Conservation (phyloP, 2,113 vertebrate genomes). For the Pteropus alecto region DNA sequence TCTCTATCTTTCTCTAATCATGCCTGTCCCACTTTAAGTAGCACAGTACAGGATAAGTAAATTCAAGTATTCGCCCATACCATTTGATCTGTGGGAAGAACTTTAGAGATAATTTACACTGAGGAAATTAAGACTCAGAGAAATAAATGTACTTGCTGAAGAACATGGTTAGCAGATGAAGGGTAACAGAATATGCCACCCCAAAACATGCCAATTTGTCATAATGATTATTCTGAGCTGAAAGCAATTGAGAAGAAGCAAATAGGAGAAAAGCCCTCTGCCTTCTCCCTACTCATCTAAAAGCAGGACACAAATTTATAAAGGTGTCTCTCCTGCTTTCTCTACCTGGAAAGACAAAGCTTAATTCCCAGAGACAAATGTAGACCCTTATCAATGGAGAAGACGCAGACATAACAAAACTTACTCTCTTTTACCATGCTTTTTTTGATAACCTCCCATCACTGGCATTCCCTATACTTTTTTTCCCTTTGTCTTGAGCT, state of each 20-base stretch:
- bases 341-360: not conserved
- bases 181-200: not conserved
- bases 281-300: not conserved
- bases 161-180: not conserved
- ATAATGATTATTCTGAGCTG: not conserved
- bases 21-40: not conserved
- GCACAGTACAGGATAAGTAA: slow-evolving; percentile 23
- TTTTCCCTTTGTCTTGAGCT: not conserved
- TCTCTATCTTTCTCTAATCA: slow-evolving; percentile 49
- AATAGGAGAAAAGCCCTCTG: not conserved
- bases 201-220: not conserved
- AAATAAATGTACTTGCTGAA: not conserved
- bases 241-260: not conserved
- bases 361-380: not conserved
- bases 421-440: not conserved
- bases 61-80: not conserved
- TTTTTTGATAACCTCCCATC: not conserved
- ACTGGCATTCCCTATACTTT: not conserved
- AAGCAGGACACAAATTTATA: not conserved
- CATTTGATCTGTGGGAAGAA: not conserved
- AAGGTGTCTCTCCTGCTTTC: not conserved
- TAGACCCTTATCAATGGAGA: not conserved
- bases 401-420: not conserved
- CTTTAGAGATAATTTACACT: not conserved
- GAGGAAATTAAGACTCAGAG: not conserved